Base-by-base conservation (phyloP, 2,113 vertebrate species). In the Amphiprion ocellaris region DNA sequence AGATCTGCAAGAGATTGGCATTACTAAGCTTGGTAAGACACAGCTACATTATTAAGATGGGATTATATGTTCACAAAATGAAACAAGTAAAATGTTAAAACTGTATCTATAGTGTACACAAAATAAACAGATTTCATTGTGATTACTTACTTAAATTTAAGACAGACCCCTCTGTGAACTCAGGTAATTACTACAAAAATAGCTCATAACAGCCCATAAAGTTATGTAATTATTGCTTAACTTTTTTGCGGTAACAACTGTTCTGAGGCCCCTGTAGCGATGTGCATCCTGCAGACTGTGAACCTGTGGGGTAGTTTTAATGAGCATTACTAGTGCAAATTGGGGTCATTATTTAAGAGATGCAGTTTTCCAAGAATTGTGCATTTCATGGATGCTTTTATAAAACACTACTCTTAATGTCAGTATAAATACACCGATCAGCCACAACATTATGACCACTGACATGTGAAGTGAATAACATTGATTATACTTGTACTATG, bases 1-100 rank as follows among this genome's bases (percentile, higher is more conserved):
- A 76, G 98, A 99, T 87, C 93, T 99, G 79, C 97, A 98, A 87
- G 98, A 99, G 93, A 99, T 99, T 0, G 98, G 98, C 80, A 98
- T 99, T 91, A 97, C 95, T 56, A 99, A 93, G 58, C 88, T 92
- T 0, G 91, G 89, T 92, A 74, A 86, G 81, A 41, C 12, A 41
- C 30, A 16, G 24, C 50, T n/a, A 62, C 11, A 24, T 24, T 44
- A 56, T 37, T 28, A 23, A 44, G 10, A 30, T 39, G 4, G 10
- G 7, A 30, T 33, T 33, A 7, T 6, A 33, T 8, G 7, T 7
- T 37, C 41, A 54, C 10, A 21, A 50, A n/a, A 52, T 21, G 49
- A 15, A 19, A 52, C 17, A 19, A 52, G 5, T 52, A 9, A 1
- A n/a, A 50, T 8, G 7, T 11, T 44, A 44, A 44, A 10, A 33